Base-by-base conservation (phyloP, 2,888 invertebrate species). In the Embidobia sp. region DNA sequence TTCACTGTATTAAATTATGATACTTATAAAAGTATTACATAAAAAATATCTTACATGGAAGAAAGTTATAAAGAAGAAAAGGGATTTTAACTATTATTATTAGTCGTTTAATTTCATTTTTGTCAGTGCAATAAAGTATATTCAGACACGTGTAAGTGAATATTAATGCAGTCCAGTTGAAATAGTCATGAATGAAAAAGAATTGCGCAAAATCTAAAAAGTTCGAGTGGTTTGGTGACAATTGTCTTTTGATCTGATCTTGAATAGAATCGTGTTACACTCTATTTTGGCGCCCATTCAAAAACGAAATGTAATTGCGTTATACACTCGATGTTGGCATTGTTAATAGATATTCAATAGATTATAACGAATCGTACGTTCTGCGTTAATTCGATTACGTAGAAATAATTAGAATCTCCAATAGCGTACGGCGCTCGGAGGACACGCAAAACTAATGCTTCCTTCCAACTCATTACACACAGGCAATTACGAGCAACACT, bases 241-340 rank as follows among this genome's bases (percentile, higher is more conserved):
- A 53, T 53, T 53, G 53, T 53, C 53, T 53, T 37, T 53, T 13
- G 26, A 53, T 53, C 53, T 26, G 35, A 7, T 19, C 37, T 26
- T 5, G 13, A 15, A 26, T 37, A 15, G 22, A 35, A 33, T n/a
- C 26, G 22, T 29, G 18, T 31, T 27, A 27, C 46, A 13, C 33
- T n/a, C n/a, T n/a, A n/a, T n/a, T 33, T 51, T 51, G 49, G 49
- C 49, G 33, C 49, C 18, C 49, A 51, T 51, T 51, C 49, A 51
- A 51, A 51, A 51, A 51, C 13, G 49, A 51, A 51, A 51, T 48
- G 33, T 53, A 53, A 53, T 53, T 51, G 51, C 51, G 10, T 51
- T 35, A 35, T 35, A 22, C 16, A 11, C 22, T 35, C 51, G 51
- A 11, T 13, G 51, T 35, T 33, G 35, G 8, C 51, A 11, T 22